Conservation (phyloP, 2,797 vertebrate genomes). For the Poeciliopsis turneri region DNA sequence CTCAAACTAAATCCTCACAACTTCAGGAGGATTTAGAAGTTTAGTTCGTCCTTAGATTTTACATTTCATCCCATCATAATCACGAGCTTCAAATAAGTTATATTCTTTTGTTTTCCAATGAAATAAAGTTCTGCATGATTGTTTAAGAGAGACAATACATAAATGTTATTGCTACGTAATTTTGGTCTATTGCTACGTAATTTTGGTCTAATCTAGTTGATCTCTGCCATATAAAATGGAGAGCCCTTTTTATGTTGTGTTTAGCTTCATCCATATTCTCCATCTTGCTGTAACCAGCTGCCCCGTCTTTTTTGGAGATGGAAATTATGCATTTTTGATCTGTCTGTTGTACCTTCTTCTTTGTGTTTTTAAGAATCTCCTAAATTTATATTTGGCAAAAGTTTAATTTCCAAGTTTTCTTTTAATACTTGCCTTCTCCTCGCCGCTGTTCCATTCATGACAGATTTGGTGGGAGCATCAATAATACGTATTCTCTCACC, state of each 20-base stretch:
- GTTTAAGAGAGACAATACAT: too few species aligned
- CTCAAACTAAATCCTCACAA: slow-evolving; percentile 31
- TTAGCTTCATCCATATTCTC: background rate
- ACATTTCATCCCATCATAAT: background rate
- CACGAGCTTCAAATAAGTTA: background rate
- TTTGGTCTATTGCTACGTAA: background rate
- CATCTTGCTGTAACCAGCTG: background rate
- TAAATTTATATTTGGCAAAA: background rate
- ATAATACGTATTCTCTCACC: background rate
- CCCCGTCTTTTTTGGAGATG: background rate
- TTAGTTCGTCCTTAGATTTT: background rate
- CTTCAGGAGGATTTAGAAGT: background rate
- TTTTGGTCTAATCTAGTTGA: background rate
- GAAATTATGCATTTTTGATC: background rate
- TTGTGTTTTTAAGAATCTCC: background rate
- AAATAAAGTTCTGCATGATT: background rate
- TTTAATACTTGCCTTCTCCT: background rate
- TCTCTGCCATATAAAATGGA: background rate
- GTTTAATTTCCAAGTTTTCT: background rate
- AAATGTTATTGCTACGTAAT: background rate
- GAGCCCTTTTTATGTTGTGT: background rate
- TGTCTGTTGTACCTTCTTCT: background rate
- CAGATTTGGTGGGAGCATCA: background rate
- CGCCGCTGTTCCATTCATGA: background rate
- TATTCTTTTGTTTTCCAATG: background rate